Base-by-base conservation (phyloP, 1,140 invertebrate species). In the Drosophila gunungcola region DNA sequence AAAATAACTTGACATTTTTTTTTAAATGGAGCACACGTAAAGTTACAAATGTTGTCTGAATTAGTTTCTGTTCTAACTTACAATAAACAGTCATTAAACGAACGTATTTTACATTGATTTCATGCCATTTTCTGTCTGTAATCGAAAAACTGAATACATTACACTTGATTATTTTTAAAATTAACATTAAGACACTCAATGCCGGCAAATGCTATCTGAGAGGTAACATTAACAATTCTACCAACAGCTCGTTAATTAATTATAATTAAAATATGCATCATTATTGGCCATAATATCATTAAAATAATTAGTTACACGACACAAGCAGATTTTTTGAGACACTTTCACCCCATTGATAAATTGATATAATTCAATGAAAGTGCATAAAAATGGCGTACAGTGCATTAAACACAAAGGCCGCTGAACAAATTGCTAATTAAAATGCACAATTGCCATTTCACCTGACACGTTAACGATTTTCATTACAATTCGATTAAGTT, bases 401-500 rank as follows among this genome's bases (percentile, higher is more conserved):
- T 85, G 77, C 81, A 85, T 84, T 77, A 85, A 82, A 80, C 45
- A 27, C 45, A 57, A 43, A 72, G 39, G 13, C 29, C 41, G 16
- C 63, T 7, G 55, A 32, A 51, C 46, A 78, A 75, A 75, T 81
- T 74, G 82, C 69, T 81, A 86, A 85, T 85, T 85, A 86, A 85
- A 85, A 85, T 85, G 25, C 73, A 54, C 62, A 41, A 77, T 73
- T 84, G 41, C 29, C 62, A 45, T 54, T 83, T 56, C 46, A 43
- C 45, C 42, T 65, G 82, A 68, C 62, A 81, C 60, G 78, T 60
- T 85, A 60, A 86, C 73, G 73, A 78, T 74, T 81, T 81, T 78
- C 78, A 85, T 86, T 86, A 73, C 82, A 74, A 81, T 85, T 85
- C 81, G 81, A 85, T 85, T 81, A 86, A 64, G 78, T 78, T 81